Evolutionary conservation across 2,797 vertebrate species (phyloP), one percentile per base, ranked within the genome.

Genomic region (Clarias pachynema): DNA sequence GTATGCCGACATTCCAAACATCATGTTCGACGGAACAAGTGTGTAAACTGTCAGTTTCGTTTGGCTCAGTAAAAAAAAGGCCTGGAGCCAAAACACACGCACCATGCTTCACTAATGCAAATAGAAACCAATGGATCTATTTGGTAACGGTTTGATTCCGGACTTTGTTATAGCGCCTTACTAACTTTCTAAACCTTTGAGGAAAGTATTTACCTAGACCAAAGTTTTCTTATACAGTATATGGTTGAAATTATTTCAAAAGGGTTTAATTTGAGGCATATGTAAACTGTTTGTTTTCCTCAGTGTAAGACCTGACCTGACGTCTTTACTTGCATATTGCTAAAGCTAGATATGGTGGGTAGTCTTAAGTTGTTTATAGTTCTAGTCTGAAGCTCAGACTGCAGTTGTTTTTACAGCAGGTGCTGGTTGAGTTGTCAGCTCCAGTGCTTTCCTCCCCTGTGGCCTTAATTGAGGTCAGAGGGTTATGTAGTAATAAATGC

Each of bases 351-450:
- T 75, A 49, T 49, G 49, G 12, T 14, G 49, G 12, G 49, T 56
- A 22, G 24, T 79, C 78, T 29, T 65, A 65, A 65, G 15, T 10
- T 49, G 78, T 63, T 65, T 26, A 80, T 49, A 79, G 81, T 85
- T 22, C 63, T 56, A 40, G 20, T 79, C 75, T 73, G 57, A 75
- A 10, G 40, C 79, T 34, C 63, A 56, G 62, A 24, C 53, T 75
- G 81, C 86, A 83, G 68, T 63, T 79, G 79, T 70, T 75, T 85
- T 65, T 49, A 49, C n/a, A 80, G 68, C 66, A 79, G 86, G 66
- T 82, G 73, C 62, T 65, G 60, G 29, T 70, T 40, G 73, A 72
- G 34, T 85, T 56, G 70, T 82, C 72, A 79, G 83, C 68, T 68
- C 20, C 34, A 49, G 75, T 49, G 77, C 44, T 80, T 56, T 56